Evolutionary conservation across 2,888 invertebrate genomes (phyloP).

Genomic region (Meteorus colon): DNA sequence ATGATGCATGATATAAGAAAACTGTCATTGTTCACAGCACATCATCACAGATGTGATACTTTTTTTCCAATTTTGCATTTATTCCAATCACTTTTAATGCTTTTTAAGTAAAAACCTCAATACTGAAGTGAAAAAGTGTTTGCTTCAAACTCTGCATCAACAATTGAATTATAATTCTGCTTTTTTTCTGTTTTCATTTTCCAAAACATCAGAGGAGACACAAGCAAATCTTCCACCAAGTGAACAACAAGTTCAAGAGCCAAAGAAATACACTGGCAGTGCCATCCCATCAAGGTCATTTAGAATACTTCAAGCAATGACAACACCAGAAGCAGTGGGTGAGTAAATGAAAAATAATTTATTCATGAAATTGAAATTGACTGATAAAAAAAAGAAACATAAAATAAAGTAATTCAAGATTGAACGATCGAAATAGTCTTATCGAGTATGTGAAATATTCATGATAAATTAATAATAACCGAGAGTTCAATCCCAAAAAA

Average conservation of each 20-base stretch:
- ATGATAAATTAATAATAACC: no score
- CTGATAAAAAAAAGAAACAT: conserved; percentile 41
- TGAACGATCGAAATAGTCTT: no score
- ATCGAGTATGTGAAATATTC: no score
- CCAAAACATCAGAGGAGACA: conserved; percentile 50
- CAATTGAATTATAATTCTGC: not conserved
- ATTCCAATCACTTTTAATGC: no score
- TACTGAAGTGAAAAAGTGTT: not conserved
- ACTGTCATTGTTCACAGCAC: no score
- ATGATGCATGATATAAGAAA: not conserved
- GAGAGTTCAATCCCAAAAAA: not conserved
- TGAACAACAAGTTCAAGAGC: conserved; percentile 80
- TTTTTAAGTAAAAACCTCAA: no score
- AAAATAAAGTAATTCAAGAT: conserved; percentile 40
- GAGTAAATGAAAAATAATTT: conserved; percentile 66
- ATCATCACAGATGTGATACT: no score
- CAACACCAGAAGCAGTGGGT: conserved; percentile 81
- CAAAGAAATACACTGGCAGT: conserved; percentile 84
- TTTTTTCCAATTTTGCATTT: no score
- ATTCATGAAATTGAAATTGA: no score
- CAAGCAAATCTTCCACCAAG: conserved; percentile 78
- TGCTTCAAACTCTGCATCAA: no score
- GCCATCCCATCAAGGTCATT: conserved; percentile 88
- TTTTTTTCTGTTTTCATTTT: conserved; percentile 32
- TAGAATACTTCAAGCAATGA: conserved; percentile 86